A percentile compares a stretch with the other conserved stretches of the same genome.
Evolutionary conservation across 2,888 invertebrate genomes (phyloP).

Genomic region (Synanthedon andrenaeformis): DNA sequence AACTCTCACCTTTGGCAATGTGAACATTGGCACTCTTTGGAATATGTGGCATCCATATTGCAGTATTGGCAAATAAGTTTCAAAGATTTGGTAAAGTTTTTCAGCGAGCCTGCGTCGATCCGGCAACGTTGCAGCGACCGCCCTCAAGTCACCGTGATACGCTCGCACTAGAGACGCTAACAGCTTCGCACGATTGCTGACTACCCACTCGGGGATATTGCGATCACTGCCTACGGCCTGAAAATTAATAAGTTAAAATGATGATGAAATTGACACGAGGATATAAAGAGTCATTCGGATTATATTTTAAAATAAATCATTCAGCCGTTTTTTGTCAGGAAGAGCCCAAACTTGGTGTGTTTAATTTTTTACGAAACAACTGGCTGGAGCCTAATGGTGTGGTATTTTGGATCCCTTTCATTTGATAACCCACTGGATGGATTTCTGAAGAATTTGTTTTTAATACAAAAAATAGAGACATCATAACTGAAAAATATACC

Average conservation of each 20-base stretch:
- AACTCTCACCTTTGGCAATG: constrained; percentile 78
- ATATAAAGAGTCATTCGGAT: background rate
- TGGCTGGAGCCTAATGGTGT: no score
- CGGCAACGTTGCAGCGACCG: constrained; percentile 72
- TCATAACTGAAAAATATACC: no score
- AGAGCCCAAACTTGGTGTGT: no score
- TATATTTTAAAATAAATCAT: background rate
- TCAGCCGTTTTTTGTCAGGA: background rate
- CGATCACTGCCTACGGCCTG: constrained; percentile 91
- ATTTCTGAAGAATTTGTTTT: no score
- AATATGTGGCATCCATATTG: constrained; percentile 87
- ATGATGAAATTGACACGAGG: no score
- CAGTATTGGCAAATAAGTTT: constrained; percentile 88
- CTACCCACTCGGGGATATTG: constrained; percentile 84
- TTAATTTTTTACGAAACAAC: no score
- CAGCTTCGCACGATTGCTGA: constrained; percentile 82
- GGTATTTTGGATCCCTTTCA: no score
- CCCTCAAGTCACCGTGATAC: constrained; percentile 86
- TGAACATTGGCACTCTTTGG: constrained; percentile 83
- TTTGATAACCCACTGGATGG: no score
- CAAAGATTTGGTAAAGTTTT: constrained; percentile 87
- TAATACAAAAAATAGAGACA: no score
- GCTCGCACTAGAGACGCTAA: constrained; percentile 83
- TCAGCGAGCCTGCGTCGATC: constrained; percentile 66
- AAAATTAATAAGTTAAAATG: background rate